phyloP scores from a whole-genome alignment of 2,113 vertebrate species.

The Percopsis transmontana region DNA sequence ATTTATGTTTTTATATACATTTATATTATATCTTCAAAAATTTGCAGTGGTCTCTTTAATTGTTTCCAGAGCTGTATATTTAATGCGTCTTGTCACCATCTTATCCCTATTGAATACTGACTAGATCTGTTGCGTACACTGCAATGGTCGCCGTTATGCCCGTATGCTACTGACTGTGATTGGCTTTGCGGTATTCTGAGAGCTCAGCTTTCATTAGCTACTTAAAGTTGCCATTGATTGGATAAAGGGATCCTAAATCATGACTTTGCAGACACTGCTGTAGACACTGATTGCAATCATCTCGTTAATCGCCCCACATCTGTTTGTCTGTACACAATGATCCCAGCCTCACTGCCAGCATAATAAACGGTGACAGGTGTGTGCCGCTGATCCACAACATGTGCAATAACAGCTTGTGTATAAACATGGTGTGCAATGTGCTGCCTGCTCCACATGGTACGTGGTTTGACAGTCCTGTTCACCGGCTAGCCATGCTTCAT shows the following conservation, averaged over 20 bases:
- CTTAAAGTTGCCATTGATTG: background rate
- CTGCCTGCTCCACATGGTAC: slow-evolving; percentile 44
- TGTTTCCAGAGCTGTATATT: too few relatives aligned
- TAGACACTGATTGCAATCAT: slow-evolving; percentile 5
- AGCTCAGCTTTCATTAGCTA: too few relatives aligned
- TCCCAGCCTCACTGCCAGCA: slow-evolving; percentile 10
- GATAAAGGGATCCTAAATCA: background rate
- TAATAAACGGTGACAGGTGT: slow-evolving; percentile 26
- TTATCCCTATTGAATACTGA: too few relatives aligned
- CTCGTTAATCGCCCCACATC: background rate
- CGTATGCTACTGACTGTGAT: too few relatives aligned
- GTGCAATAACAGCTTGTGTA: too few relatives aligned
- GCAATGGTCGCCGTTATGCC: too few relatives aligned
- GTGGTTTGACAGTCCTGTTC: slow-evolving; percentile 21
- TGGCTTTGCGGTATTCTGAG: too few relatives aligned
- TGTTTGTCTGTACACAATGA: slow-evolving; percentile 20
- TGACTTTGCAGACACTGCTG: background rate
- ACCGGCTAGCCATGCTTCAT: slow-evolving; percentile 66
- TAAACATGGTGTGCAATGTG: slow-evolving; percentile 30
- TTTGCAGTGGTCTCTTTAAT: too few relatives aligned
- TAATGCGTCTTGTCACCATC: too few relatives aligned
- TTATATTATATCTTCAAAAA: too few relatives aligned
- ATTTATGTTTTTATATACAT: too few relatives aligned
- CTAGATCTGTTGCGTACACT: too few relatives aligned
- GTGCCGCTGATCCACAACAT: slow-evolving; percentile 19